phyloP scores from a whole-genome alignment of 2,113 vertebrate species.

The Neofelis nebulosa region DNA sequence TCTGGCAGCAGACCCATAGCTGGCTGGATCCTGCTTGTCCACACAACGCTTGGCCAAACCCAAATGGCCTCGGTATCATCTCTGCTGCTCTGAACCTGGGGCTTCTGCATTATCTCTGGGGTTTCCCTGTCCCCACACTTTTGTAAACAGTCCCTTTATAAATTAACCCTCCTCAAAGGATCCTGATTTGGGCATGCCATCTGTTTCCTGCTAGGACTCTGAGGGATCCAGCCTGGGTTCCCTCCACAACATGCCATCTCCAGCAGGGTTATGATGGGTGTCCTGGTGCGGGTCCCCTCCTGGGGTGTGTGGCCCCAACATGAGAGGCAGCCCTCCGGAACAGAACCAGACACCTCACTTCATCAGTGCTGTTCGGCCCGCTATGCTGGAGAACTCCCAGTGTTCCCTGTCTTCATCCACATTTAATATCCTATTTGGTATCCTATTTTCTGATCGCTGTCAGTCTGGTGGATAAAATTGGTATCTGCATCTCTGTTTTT shows the following conservation, averaged over 20 bases:
- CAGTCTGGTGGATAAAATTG: not conserved
- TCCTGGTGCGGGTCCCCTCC: not conserved
- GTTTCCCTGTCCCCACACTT: not conserved
- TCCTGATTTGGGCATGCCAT: not conserved
- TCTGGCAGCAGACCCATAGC: not conserved
- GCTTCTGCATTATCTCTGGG: not conserved
- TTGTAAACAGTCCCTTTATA: not conserved
- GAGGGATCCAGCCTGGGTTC: not conserved
- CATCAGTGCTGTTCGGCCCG: not conserved
- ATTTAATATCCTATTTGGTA: not conserved
- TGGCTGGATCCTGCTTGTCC: not conserved
- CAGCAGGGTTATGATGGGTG: not conserved
- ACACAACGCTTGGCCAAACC: not conserved
- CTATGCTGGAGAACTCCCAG: not conserved
- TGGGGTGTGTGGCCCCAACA: accelerated
- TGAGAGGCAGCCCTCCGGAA: not conserved
- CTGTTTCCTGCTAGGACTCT: not conserved
- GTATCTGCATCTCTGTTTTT: not conserved
- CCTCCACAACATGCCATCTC: not conserved
- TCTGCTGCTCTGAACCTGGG: not conserved
- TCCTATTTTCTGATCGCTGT: not conserved
- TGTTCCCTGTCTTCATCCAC: not conserved
- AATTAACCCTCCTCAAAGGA: not conserved
- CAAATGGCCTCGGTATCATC: not conserved
- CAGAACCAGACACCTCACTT: not conserved